Conservation (phyloP, 2,113 vertebrate species). For the Chamaea fasciata region DNA sequence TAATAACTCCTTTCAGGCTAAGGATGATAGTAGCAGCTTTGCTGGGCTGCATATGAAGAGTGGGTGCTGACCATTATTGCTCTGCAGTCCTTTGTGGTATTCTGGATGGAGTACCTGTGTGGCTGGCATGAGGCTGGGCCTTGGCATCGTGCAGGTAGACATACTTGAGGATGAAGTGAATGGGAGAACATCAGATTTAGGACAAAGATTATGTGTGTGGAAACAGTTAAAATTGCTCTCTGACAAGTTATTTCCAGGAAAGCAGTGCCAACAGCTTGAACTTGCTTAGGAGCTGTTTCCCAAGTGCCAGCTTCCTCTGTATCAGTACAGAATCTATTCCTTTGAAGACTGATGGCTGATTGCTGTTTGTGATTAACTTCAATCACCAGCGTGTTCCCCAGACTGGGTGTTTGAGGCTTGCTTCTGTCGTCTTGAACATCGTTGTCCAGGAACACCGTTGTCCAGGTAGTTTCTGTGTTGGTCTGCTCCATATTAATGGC, state of each 20-base stretch:
- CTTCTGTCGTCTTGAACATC: not conserved
- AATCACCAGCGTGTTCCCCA: rapidly evolving
- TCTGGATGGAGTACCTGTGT: not conserved
- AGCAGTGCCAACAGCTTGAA: not conserved
- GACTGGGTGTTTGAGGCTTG: not conserved
- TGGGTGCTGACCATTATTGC: not conserved
- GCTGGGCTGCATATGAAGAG: not conserved
- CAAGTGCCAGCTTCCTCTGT: not conserved
- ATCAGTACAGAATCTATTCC: not conserved
- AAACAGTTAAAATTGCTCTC: not conserved
- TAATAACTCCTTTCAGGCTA: not conserved
- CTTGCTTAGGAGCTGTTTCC: not conserved
- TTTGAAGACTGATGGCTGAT: not conserved
- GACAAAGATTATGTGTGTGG: not conserved
- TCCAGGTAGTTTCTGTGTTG: not conserved
- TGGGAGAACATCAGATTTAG: not conserved
- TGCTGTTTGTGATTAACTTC: not conserved
- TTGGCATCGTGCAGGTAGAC: not conserved
- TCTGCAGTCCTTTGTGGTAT: not conserved
- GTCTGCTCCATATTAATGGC: not conserved
- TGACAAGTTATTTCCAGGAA: not conserved
- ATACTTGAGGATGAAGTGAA: not conserved
- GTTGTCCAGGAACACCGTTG: not conserved
- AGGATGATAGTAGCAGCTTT: not conserved
- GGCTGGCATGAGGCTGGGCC: not conserved